Evolutionary conservation across 2,113 vertebrate species (phyloP).

Genomic region (Nycticorax nycticorax): DNA sequence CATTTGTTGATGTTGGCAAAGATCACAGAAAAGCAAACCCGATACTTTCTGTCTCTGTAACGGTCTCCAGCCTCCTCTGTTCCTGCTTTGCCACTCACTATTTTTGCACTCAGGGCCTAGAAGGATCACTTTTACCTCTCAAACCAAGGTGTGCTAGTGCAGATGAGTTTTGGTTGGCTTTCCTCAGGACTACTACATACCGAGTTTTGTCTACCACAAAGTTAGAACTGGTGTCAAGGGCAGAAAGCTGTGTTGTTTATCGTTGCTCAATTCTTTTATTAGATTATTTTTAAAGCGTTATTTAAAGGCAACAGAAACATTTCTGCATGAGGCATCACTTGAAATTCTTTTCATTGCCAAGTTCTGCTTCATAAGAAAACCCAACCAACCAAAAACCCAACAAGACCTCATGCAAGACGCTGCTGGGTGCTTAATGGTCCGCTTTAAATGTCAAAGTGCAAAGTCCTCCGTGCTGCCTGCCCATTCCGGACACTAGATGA

Average conservation of each 20-base stretch:
- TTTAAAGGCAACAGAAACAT: background rate
- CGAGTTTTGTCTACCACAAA: background rate
- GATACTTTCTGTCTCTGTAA: background rate
- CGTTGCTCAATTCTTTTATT: accelerated
- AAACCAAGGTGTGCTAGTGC: background rate
- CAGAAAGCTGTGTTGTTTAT: background rate
- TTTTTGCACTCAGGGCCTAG: background rate
- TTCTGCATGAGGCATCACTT: background rate
- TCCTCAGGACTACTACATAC: background rate
- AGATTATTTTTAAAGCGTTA: background rate
- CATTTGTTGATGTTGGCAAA: background rate
- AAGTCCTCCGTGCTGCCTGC: background rate
- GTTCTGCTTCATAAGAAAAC: background rate
- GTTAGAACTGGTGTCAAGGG: background rate
- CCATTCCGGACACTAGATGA: background rate
- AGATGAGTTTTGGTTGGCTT: background rate
- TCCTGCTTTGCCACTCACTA: background rate
- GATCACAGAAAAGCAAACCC: background rate
- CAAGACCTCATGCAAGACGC: accelerated
- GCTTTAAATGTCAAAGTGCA: background rate
- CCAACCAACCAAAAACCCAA: background rate
- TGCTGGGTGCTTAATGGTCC: background rate
- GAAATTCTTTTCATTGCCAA: background rate
- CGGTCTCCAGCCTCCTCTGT: background rate
- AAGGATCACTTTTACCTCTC: background rate